Evolutionary conservation across 2,888 invertebrate genomes (phyloP).

Genomic region (Cryptus viduatorius): DNA sequence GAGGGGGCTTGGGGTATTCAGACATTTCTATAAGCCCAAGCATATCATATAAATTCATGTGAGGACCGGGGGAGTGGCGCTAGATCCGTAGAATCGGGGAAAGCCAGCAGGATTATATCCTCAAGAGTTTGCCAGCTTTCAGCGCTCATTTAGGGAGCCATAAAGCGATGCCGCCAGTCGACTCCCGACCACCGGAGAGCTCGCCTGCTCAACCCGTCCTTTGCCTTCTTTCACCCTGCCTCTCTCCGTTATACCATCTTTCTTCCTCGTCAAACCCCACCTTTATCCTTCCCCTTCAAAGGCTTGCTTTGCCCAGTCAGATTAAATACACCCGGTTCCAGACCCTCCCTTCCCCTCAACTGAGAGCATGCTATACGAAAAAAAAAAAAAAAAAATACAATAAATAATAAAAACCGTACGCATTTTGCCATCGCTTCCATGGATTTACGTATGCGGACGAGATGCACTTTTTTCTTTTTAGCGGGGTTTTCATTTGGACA

Average conservation of each 20-base stretch:
- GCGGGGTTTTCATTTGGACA: not conserved
- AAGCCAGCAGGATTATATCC: slow-evolving; percentile 81
- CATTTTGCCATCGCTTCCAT: not conserved
- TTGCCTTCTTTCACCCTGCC: slow-evolving; percentile 17
- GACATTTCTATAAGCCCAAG: slow-evolving; percentile 64
- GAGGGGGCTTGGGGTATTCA: slow-evolving; percentile 58
- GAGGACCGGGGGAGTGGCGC: slow-evolving; percentile 64
- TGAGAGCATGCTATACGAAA: slow-evolving; percentile 37
- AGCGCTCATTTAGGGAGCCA: slow-evolving; percentile 80
- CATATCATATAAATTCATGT: slow-evolving; percentile 77
- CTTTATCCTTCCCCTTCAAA: slow-evolving; percentile 52
- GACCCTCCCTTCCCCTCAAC: not conserved
- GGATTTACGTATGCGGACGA: slow-evolving; percentile 5
- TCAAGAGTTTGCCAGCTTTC: slow-evolving; percentile 82
- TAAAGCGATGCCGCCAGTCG: slow-evolving; percentile 71
- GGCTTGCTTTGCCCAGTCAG: slow-evolving; percentile 51
- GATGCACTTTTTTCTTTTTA: not conserved
- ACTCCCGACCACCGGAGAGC: slow-evolving; percentile 48
- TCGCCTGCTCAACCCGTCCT: slow-evolving; percentile 24
- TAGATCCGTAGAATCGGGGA: slow-evolving; percentile 71
- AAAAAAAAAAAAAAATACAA: slow-evolving; percentile 56
- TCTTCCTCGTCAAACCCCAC: slow-evolving; percentile 20
- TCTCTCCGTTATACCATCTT: not conserved
- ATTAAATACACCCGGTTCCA: slow-evolving; percentile 55
- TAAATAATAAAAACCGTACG: slow-evolving; percentile 30